A percentile compares a stretch with the other conserved stretches of the same genome.
These are phyloP conservation scores for Chloroceryle aenea DNA, from an alignment of 2,113 vertebrate species.

Conservation along the genomic window DNA sequence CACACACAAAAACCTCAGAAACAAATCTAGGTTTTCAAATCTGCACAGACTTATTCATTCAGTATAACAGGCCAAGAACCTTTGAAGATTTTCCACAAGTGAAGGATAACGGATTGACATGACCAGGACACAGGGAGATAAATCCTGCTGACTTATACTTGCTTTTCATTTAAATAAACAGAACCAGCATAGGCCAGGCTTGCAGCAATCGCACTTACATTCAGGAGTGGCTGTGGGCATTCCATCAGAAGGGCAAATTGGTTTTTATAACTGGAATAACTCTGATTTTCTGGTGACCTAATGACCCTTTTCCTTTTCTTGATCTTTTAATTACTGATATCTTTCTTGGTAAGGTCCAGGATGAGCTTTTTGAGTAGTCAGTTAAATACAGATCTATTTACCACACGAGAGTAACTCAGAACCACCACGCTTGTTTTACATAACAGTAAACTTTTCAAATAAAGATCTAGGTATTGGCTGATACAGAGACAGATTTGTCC, in stretches of 20 bases:
- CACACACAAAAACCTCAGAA: conserved; percentile 18
- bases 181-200: neutral
- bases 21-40: conserved; percentile 39
- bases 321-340: neutral
- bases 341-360: neutral
- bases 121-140: neutral
- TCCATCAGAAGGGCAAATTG: neutral
- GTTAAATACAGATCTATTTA: neutral
- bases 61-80: neutral
- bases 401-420: neutral
- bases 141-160: neutral
- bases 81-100: conserved; percentile 57
- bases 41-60: neutral
- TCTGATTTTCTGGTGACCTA: neutral
- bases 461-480: neutral
- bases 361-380: neutral
- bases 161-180: neutral
- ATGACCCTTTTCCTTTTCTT: neutral
- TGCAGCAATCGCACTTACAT: neutral
- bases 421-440: neutral
- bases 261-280: neutral
- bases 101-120: conserved; percentile 40
- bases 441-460: neutral
- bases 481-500: neutral
- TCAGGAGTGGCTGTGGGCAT: neutral